phyloP scores from a whole-genome alignment of 2,888 invertebrate genomes.

The Ernsta delagoae region DNA sequence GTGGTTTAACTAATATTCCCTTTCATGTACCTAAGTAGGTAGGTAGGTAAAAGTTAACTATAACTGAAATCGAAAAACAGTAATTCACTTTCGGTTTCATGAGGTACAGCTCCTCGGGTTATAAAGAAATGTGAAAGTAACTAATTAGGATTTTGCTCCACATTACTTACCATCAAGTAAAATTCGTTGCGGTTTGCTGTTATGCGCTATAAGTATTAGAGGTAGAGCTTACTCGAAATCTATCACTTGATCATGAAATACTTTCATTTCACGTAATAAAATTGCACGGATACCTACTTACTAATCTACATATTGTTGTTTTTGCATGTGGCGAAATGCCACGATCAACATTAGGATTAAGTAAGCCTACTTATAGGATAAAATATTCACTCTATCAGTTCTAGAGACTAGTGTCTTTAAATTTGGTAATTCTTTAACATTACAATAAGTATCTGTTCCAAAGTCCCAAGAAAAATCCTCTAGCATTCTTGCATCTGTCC shows the following conservation, averaged over 20 bases:
- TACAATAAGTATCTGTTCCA: too few species aligned
- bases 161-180: background rate
- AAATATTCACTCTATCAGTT: too few species aligned
- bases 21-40: background rate
- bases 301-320: too few species aligned
- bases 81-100: slow-evolving; percentile 9
- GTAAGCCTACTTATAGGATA: too few species aligned
- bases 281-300: too few species aligned
- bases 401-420: too few species aligned
- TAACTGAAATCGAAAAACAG: slow-evolving; percentile 1
- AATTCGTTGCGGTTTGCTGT: slow-evolving; percentile 7
- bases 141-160: slow-evolving; percentile 15
- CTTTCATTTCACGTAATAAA: slow-evolving; percentile 15
- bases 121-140: slow-evolving; percentile 17
- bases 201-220: background rate
- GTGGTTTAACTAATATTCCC: background rate
- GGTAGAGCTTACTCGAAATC: slow-evolving; percentile 1
- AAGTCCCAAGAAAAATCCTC: too few species aligned
- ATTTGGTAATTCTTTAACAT: too few species aligned
- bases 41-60: slow-evolving; percentile 4
- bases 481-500: background rate
- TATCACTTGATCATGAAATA: slow-evolving; percentile 1
- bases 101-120: background rate
- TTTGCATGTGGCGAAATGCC: too few species aligned
- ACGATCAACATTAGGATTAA: too few species aligned